These are phyloP conservation scores for Hypsopygia costalis DNA, from an alignment of 2,888 invertebrate species.

Conservation along the genomic window DNA sequence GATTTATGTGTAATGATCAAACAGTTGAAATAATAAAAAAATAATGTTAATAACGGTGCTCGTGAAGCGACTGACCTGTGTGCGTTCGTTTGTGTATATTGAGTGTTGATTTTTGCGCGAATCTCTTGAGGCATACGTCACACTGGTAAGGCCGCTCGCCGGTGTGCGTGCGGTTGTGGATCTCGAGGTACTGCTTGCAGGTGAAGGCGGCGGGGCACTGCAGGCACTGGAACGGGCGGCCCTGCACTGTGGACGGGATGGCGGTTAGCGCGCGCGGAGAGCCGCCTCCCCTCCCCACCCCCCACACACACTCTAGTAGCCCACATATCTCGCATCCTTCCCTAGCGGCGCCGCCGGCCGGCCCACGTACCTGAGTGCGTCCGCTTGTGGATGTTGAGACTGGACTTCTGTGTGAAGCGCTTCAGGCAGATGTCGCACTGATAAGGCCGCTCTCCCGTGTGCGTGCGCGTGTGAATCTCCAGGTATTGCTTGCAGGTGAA, in stretches of 20 bases:
- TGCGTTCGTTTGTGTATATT: slow-evolving; percentile 91
- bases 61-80: slow-evolving; percentile 72
- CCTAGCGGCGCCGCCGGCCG: slow-evolving; percentile 25
- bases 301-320: slow-evolving; percentile 31
- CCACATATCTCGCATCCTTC: slow-evolving; percentile 47
- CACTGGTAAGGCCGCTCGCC: slow-evolving; percentile 83
- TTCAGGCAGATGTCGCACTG: slow-evolving; percentile 89
- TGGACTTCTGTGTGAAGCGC: slow-evolving; percentile 91
- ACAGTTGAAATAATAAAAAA: slow-evolving; percentile 11
- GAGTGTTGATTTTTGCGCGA: slow-evolving; percentile 90
- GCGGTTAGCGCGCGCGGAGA: slow-evolving; percentile 31
- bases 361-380: slow-evolving; percentile 83
- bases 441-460: slow-evolving; percentile 80
- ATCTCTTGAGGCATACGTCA: slow-evolving; percentile 88
- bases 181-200: slow-evolving; percentile 79
- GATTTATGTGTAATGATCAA: slow-evolving; percentile 10
- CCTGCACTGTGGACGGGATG: slow-evolving; percentile 69
- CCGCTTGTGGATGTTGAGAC: slow-evolving; percentile 90
- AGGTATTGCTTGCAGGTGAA: slow-evolving; percentile 82
- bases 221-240: slow-evolving; percentile 81
- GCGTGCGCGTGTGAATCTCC: slow-evolving; percentile 83
- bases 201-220: slow-evolving; percentile 81
- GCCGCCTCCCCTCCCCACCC: slow-evolving; percentile 25
- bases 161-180: slow-evolving; percentile 78
- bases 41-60: slow-evolving; percentile 9